Base-by-base conservation (phyloP, 2,888 invertebrate species). In the Eupithecia vulgata region DNA sequence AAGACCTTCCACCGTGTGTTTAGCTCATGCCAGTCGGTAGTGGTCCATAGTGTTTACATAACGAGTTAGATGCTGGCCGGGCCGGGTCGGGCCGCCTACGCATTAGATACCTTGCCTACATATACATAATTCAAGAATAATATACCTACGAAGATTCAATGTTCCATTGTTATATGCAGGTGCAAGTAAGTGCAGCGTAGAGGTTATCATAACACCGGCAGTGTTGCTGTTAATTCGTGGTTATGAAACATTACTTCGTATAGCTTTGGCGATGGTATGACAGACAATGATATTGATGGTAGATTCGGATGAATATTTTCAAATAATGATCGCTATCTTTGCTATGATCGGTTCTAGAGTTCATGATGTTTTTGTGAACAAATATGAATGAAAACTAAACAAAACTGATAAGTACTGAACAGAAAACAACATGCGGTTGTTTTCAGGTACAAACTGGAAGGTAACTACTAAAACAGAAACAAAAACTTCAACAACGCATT, bases 1-100 rank as follows among this genome's bases (percentile, higher is more conserved):
- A 25, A 57, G 90, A 89, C 89, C 86, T 83, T 78, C 70, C 15
- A 45, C 69, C 85, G 86, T 86, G 81, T 85, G 84, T 81, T 84
- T 82, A 83, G 84, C 85, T 84, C 84, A 85, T 83, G 85, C 86
- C 84, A 82, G 86, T 52, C 8, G 21, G 48, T 85, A 87, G 89
- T 90, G 89, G 91, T 84, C 85, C 85, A 82, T 83, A 80, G 75
- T 92, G 93, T 93, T 93, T 91, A 91, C 91, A 90, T 89, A 92
- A 90, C 91, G 91, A 85, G 93, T 93, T 93, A 93, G 91, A 86
- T 83, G 85, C 84, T 84, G 81, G 83, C 83, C 84, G 83, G 81
- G 82, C 83, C 84, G 83, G 13, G 81, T 82, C 30, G n/a, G n/a
- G 30, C 30, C 86, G 90, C 92, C 92, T 87, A 91, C 92, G 86